Base-by-base conservation (phyloP, 2,113 vertebrate species). In the Periophthalmodon schlosseri region DNA sequence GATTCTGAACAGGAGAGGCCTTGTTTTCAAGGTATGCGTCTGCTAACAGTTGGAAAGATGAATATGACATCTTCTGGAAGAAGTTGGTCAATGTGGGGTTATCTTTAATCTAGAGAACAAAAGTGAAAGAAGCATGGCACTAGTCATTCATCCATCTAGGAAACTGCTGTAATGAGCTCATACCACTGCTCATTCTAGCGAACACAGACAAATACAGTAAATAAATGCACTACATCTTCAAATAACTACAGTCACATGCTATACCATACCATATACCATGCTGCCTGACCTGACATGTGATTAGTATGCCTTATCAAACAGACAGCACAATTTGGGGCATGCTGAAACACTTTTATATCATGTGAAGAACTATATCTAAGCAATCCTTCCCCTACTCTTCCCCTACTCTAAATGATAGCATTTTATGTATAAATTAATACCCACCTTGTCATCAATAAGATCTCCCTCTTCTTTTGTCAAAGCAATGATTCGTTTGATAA, bases 401-500 rank as follows among this genome's bases (percentile, higher is more conserved):
- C n/a, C n/a, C n/a, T 60, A 23, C 23, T 60, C n/a, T 24, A 2
- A 61, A 33, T 7, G 14, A 61, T 33, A 28, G 24, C 8, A 2
- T 33, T 5, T 33, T 24, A 15, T 61, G 20, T 67, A 4, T 71
- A 24, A 77, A 52, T 52, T 0, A 52, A 68, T 11, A 75, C 93
- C 86, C 49, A 99, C 97, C 96, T 96, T 93, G 33, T 70, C 69
- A n/a, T 96, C 90, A 49, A 96, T 90, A 63, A 90, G 87, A 15
- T 96, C 94, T 0, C 96, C 96, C 60, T 94, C 72, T 0, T 86
- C 84, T 72, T 92, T 95, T 34, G 96, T 95, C 74, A 96, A 66
- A 16, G 78, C 79, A 2, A 94, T 93, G 1, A 99, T 94, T 74
- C 89, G 90, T 78, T 82, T 81, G 84, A 96, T 91, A n/a, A 93